Conservation (phyloP, 2,113 vertebrate genomes). For the Coptodon bakossiorum region DNA sequence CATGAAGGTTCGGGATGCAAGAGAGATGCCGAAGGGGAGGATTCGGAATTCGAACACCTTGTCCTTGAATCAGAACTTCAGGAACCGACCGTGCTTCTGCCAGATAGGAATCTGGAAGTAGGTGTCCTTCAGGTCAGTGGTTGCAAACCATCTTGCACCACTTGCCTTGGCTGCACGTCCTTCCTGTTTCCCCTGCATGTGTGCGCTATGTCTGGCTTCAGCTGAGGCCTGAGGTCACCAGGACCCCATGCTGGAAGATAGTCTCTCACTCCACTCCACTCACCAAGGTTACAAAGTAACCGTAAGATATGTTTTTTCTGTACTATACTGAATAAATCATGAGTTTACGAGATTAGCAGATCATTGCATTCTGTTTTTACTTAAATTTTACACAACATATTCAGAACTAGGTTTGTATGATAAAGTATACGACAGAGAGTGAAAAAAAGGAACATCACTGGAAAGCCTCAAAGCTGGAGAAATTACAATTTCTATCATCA, state of each 20-base stretch:
- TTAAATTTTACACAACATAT: background rate
- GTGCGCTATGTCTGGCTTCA: background rate
- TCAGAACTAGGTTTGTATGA: background rate
- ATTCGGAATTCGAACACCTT: background rate
- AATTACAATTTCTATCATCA: background rate
- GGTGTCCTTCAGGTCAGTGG: background rate
- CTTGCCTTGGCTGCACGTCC: background rate
- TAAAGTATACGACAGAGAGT: background rate
- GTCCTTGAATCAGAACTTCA: background rate
- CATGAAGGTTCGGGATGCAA: background rate
- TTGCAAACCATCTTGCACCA: background rate
- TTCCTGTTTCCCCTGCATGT: background rate
- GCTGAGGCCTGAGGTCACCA: background rate
- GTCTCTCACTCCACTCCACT: background rate
- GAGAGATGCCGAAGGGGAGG: background rate
- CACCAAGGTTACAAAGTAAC: background rate
- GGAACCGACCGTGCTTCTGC: accelerated
- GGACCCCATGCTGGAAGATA: background rate
- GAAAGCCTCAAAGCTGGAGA: background rate
- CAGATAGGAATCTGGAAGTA: background rate
- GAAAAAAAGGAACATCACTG: background rate
- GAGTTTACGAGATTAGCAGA: background rate
- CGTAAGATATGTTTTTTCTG: background rate
- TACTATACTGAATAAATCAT: background rate
- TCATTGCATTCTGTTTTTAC: background rate